Base-by-base conservation (phyloP, 2,113 vertebrate genomes). In the Myxocyprinus asiaticus region DNA sequence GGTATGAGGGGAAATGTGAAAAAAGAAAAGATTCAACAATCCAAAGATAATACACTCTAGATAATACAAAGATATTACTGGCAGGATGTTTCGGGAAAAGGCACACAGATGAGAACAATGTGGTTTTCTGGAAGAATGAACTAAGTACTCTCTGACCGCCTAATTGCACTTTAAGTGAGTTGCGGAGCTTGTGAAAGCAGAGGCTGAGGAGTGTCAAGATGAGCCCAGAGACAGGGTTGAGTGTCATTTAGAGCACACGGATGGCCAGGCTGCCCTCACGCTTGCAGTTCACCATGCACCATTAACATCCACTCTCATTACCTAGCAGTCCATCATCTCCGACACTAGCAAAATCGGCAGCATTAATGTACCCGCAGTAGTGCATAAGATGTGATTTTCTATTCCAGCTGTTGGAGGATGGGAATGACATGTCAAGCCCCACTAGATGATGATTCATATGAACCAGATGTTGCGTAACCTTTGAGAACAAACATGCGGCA, bases 121-220 rank as follows among this genome's bases (percentile, higher is more conserved):
- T 68, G 77, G 80, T 68, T 83, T 83, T 69, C 85, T 78, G 59
- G n/a, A 65, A 75, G 82, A 81, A 79, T 51, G 50, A 62, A 33
- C 82, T 59, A 33, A 33, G 22, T 64, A 81, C 43, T 33, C 22
- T 33, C 22, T 33, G 3, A 33, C 22, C 79, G 72, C 73, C 58
- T 53, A 81, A 90, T 85, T 80, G 83, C 7, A 0, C 43, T 53
- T 78, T 90, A 90, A 91, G 80, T 85, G 56, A 69, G 89, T 91
- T 88, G 76, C 42, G 82, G 42, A 87, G 85, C 80, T 80, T 55
- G 17, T 61, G 59, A 81, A 33, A 88, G 77, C 76, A 86, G 83
- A 83, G 9, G 11, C 71, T 53, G 51, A 65, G 33, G 58, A 74
- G 77, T 51, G 79, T 71, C 72, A 72, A 80, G 85, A 78, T 80